A percentile compares a stretch with the other conserved stretches of the same genome.
Conservation (phyloP, 2,797 vertebrate species). For the Hemitrygon akajei region DNA sequence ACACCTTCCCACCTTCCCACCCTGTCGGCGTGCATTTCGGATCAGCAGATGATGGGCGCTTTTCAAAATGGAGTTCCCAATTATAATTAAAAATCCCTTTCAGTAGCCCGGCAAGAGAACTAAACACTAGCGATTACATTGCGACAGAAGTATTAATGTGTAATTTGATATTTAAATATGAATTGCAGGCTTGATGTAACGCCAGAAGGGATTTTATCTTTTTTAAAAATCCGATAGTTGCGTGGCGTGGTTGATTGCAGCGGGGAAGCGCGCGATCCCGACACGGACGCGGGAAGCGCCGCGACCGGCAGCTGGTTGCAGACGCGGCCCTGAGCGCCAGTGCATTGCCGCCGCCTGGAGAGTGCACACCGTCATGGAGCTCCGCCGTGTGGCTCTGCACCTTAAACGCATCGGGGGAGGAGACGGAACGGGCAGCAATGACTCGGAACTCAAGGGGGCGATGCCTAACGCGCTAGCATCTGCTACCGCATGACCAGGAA, state of each 20-base stretch:
- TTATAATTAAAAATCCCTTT: neutral
- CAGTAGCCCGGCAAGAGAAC: neutral
- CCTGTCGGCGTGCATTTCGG: neutral
- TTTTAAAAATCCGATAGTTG: neutral
- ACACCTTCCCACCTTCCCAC: neutral
- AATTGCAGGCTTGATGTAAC: too few species aligned
- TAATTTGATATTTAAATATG: neutral
- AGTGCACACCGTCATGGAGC: neutral
- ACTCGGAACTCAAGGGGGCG: too few species aligned
- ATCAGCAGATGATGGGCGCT: neutral
- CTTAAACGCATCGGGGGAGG: too few species aligned
- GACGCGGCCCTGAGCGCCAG: neutral
- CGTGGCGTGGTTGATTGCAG: neutral
- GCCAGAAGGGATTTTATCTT: neutral
- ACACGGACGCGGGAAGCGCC: neutral
- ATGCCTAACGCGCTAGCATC: too few species aligned
- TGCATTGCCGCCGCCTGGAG: neutral
- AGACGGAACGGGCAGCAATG: too few species aligned
- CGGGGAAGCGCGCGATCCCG: neutral
- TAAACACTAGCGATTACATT: neutral
- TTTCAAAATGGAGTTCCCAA: neutral
- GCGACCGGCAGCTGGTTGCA: neutral
- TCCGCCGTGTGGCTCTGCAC: neutral
- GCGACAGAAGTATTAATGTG: neutral
- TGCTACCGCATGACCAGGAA: too few species aligned